Percentiles rank a stretch among this genome's conserved stretches.
These are phyloP conservation scores for Penaeus monodon DNA, from an alignment of 2,888 invertebrate genomes.

Conservation along the genomic window DNA sequence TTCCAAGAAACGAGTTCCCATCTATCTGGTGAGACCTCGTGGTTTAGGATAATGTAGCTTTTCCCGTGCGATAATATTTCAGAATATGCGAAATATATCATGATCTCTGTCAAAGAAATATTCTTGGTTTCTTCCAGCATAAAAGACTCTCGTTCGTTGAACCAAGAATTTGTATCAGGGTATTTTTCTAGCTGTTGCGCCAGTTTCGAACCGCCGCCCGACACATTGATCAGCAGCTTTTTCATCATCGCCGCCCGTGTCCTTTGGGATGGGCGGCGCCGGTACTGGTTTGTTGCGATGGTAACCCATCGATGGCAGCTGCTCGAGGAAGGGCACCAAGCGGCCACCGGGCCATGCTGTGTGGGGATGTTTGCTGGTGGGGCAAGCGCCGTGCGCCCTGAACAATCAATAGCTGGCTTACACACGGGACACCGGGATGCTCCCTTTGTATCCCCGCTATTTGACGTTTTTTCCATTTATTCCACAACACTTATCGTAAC, in stretches of 20 bases:
- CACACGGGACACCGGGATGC: conserved; percentile 44
- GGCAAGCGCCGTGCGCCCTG: conserved; percentile 35
- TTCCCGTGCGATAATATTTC: conserved; percentile 99
- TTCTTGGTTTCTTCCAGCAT: conserved; percentile 96
- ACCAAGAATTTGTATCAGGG: conserved; percentile 96
- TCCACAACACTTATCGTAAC: conserved; percentile 25
- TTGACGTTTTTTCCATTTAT: conserved; percentile 35
- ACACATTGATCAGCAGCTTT: conserved; percentile 97
- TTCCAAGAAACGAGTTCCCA: conserved; percentile 98
- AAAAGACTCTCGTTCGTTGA: conserved; percentile 99
- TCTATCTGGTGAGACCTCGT: conserved; percentile 99
- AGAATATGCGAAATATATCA: conserved; percentile 98
- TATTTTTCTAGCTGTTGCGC: conserved; percentile 98
- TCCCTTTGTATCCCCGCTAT: conserved; percentile 37
- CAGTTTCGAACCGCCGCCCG: conserved; percentile 88
- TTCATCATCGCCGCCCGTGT: conserved; percentile 94
- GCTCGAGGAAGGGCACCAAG: conserved; percentile 99
- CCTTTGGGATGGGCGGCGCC: conserved; percentile 92
- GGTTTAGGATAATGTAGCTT: conserved; percentile 98
- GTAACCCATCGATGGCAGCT: conserved; percentile 99
- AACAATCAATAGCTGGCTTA: conserved; percentile 30
- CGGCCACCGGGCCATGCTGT: conserved; percentile 98
- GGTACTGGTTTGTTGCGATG: conserved; percentile 98
- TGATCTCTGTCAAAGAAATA: conserved; percentile 99
- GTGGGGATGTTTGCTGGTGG: conserved; percentile 59